Evolutionary conservation across 2,888 invertebrate genomes (phyloP), one percentile per base, ranked within the genome.

Genomic region (Chymomyza caudatula): DNA sequence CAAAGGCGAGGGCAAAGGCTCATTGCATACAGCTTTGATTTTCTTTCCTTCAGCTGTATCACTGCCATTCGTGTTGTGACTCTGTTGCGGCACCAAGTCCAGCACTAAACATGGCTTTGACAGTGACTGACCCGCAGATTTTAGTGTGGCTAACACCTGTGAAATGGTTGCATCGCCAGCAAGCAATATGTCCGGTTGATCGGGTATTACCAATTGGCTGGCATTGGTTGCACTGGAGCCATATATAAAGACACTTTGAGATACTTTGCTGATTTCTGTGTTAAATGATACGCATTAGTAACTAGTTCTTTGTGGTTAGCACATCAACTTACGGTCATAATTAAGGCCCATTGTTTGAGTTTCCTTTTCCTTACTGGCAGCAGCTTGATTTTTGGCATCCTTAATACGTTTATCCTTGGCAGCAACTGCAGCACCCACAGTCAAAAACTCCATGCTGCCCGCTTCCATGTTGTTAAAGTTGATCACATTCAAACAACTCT

Each of bases 361-460:
- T 60, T 89, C 88, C 57, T 89, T 86, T 62, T 84, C 88, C 61
- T 89, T 90, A 53, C 86, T 87, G 3, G 82, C 77, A 5, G 89
- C 89, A 5, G 89, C 88, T 74, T 92, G 92, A 89, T 96, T 94
- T 90, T 95, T 94, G 57, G 94, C 94, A 91, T 96, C 96, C 89
- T 96, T 97, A 70, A 95, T 94, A 52, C 97, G 93, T 89, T 97
- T 97, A 90, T 97, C 97, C 91, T 97, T 96, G 59, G 96, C 96
- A 17, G 95, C 95, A 69, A 95, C 94, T 58, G 95, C 96, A 56
- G 97, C 96, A 8, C 96, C 96, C 63, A 96, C 94, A 78, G 95
- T 95, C n/a, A 96, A 88, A 66, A 92, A 91, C 67, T 92, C 92
- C 74, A 93, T 91, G 62, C 92, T 91, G 65, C 92, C 91, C 4